A percentile compares a stretch with the other conserved stretches of the same genome.
These are phyloP conservation scores for Eueides isabella DNA, from an alignment of 1,140 invertebrate genomes.

Conservation along the genomic window DNA sequence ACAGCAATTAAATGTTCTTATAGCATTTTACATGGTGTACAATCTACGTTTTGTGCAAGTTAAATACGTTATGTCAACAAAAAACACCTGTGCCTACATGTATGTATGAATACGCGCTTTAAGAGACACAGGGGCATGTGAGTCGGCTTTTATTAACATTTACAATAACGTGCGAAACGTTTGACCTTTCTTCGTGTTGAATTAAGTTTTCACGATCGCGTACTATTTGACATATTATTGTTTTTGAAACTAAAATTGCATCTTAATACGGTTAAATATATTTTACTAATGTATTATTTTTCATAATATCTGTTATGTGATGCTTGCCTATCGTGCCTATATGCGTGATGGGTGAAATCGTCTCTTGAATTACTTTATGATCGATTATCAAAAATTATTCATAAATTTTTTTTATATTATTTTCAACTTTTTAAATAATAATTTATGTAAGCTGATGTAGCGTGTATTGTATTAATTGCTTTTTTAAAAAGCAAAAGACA, in stretches of 20 bases:
- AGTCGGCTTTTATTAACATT: slow-evolving; percentile 23
- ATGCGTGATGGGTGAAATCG: no score
- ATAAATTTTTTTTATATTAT: no score
- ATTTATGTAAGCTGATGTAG: no score
- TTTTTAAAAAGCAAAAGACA: no score
- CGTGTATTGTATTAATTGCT: no score
- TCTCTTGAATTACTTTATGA: no score
- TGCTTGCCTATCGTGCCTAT: neutral
- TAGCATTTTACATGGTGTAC: neutral
- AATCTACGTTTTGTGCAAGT: neutral
- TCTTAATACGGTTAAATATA: neutral
- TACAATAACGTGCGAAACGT: slow-evolving; percentile 23
- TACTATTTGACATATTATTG: neutral
- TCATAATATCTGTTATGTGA: neutral
- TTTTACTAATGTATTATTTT: no score
- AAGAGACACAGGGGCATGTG: slow-evolving; percentile 7
- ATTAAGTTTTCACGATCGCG: slow-evolving; percentile 5
- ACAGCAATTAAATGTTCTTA: neutral
- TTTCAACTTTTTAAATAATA: no score
- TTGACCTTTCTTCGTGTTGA: slow-evolving; percentile 16
- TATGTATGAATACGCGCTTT: neutral
- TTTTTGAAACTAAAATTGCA: neutral
- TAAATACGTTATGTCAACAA: slow-evolving; percentile 1
- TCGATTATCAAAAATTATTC: no score
- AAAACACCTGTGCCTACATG: slow-evolving; percentile 8